Percentiles rank a stretch among this genome's conserved stretches.
Evolutionary conservation across 2,797 vertebrate genomes (phyloP).

Genomic region (Anguilla megastoma): DNA sequence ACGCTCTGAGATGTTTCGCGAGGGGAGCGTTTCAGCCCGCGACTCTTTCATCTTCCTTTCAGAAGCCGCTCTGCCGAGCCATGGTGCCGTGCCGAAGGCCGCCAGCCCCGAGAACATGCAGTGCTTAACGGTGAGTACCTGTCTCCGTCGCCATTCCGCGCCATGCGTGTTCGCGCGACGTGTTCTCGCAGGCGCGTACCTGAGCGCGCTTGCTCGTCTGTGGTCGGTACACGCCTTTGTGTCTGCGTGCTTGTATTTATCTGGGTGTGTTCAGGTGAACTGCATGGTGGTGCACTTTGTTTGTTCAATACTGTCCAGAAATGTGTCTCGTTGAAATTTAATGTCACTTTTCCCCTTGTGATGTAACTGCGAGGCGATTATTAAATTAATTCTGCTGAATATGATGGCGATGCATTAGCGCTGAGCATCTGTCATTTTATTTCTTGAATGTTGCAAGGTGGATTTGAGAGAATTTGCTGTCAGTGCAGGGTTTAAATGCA

Average conservation of each 20-base stretch:
- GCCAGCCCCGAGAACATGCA: constrained; percentile 47
- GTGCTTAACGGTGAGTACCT: constrained; percentile 64
- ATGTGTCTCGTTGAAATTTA: neutral
- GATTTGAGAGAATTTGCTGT: neutral
- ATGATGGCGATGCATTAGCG: neutral
- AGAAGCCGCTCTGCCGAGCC: constrained; percentile 54
- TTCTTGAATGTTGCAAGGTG: neutral
- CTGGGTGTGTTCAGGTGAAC: neutral
- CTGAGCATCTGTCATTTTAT: neutral
- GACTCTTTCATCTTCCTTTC: constrained; percentile 52
- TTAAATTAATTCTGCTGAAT: neutral
- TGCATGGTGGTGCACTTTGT: no score
- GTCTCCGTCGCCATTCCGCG: neutral
- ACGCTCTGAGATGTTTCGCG: constrained; percentile 51
- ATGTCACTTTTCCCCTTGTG: neutral
- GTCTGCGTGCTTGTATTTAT: constrained; percentile 33
- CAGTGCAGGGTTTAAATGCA: neutral
- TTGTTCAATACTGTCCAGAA: neutral
- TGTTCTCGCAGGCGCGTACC: neutral
- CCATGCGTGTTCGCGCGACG: neutral
- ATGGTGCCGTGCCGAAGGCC: constrained; percentile 30
- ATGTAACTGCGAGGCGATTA: neutral
- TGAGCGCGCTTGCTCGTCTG: neutral
- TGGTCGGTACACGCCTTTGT: neutral
- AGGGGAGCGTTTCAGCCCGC: constrained; percentile 48